Base-by-base conservation (phyloP, 64 coral and sea anemone genomes). In the Pocillopora verrucosa region DNA sequence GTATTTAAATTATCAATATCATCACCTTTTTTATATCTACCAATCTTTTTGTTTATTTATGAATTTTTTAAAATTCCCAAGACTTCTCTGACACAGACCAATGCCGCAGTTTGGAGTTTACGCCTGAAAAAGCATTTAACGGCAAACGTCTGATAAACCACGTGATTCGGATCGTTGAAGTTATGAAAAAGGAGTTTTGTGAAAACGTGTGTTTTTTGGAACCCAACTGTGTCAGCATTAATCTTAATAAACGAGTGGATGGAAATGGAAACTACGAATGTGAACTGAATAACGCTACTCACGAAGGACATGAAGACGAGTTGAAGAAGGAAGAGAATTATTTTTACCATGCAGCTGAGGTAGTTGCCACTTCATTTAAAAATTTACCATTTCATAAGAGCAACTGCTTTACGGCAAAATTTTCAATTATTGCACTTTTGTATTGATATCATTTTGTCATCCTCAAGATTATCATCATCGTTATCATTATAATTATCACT, bases 131-230 rank as follows among this genome's bases (percentile, higher is more conserved):
- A 15, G 9, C 73, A 24, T 75, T 73, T 73, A 10, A 73, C 16
- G 77, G 77, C 19, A 80, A 80, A 59, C 77, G 77, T 16, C 56
- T 80, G 19, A 30, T 13, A 80, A 60, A 60, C 60, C 77, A 80
- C 22, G 57, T 61, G 17, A 80, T 80, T 25, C 17, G 14, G 3
- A 80, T 10, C 9, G 56, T 60, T 24, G 17, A 60, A 11, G 56
- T 60, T 11, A 60, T 60, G 20, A 58, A 25, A 26, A 13, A 7
- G 56, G 56, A 80, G 9, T 25, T 60, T 9, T 80, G 77, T 80
- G 77, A 59, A 13, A n/a, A 13, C 6, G 5, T 13, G 15, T 80
- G 77, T 20, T 80, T n/a, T 25, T 5, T 59, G 56, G 77, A 80
- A 60, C 77, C 56, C 41, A 60, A 26, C 20, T 80, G 77, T 11